phyloP scores from a whole-genome alignment of 2,888 invertebrate species.

The Hemithea aestivaria region DNA sequence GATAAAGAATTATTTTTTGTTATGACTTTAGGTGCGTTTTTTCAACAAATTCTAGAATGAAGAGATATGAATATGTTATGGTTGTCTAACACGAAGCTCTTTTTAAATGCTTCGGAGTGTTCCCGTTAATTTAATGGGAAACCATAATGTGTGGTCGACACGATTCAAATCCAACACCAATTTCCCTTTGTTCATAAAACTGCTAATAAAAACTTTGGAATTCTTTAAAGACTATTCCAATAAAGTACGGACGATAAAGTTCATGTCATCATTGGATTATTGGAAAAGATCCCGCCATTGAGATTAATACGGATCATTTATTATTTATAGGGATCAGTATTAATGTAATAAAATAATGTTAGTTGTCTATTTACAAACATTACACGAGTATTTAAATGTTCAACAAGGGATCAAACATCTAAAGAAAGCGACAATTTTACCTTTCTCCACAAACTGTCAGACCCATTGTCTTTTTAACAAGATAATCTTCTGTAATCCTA shows the following conservation, averaged over 20 bases:
- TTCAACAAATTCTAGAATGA: conserved; percentile 3
- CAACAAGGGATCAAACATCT: conserved; percentile 1
- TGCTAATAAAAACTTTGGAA: too few relatives aligned
- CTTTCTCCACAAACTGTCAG: conserved; percentile 8
- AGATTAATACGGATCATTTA: too few relatives aligned
- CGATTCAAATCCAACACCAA: conserved; percentile 39
- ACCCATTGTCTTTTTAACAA: conserved; percentile 37
- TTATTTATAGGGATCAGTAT: too few relatives aligned
- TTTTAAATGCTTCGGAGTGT: conserved; percentile 20
- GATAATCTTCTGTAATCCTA: conserved; percentile 48
- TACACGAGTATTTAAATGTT: not conserved
- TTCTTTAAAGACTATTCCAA: too few relatives aligned
- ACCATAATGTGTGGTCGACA: conserved; percentile 65
- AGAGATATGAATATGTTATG: conserved; percentile 50
- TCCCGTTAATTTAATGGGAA: conserved; percentile 65
- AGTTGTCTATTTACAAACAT: conserved; percentile 4
- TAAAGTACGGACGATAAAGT: not conserved
- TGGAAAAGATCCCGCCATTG: too few relatives aligned
- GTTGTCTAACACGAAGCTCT: conserved; percentile 56
- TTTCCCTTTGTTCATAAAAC: conserved; percentile 2
- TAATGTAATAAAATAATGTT: too few relatives aligned
- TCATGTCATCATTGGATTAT: not conserved
- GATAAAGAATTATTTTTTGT: conserved; percentile 7
- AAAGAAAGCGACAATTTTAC: conserved; percentile 14
- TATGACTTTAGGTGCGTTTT: conserved; percentile 1